Percentiles rank a stretch among this genome's conserved stretches.
These are phyloP conservation scores for Euborellia annulipes DNA, from an alignment of 1,140 invertebrate genomes.

Conservation along the genomic window DNA sequence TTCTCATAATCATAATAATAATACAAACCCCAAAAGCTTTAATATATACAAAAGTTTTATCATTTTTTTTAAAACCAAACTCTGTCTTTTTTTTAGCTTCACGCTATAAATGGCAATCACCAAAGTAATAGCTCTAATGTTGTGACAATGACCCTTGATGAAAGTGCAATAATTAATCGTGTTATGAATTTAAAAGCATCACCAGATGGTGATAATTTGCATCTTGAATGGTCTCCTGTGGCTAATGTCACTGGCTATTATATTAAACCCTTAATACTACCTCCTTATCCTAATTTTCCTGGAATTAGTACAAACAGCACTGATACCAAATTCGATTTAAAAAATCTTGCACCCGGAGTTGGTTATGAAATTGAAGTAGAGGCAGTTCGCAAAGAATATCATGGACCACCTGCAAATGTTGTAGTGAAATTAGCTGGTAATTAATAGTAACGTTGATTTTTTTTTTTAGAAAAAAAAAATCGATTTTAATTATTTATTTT, in stretches of 20 bases:
- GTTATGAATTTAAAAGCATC: constrained; percentile 36
- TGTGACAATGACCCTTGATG: constrained; percentile 39
- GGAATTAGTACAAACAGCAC: constrained; percentile 15
- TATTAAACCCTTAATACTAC: constrained; percentile 30
- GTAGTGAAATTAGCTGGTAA: constrained; percentile 35
- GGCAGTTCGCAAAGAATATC: constrained; percentile 39
- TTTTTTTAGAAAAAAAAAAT: not conserved
- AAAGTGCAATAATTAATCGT: constrained; percentile 39
- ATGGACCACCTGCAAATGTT: constrained; percentile 36
- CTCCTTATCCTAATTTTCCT: constrained; percentile 32
- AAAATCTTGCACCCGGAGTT: constrained; percentile 29
- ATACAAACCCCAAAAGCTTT: too few species aligned
- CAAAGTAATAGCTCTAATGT: constrained; percentile 40
- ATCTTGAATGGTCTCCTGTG: constrained; percentile 40
- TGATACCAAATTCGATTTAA: constrained; percentile 19
- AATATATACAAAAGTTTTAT: too few species aligned
- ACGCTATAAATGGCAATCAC: constrained; percentile 40
- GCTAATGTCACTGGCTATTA: constrained; percentile 43
- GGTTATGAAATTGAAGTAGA: constrained; percentile 41
- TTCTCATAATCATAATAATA: too few species aligned
- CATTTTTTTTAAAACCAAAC: too few species aligned
- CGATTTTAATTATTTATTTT: constrained; percentile 6
- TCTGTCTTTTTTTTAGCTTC: constrained; percentile 32
- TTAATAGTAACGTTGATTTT: not conserved
- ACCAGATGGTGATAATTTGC: constrained; percentile 33